Evolutionary conservation across 2,113 vertebrate species (phyloP).

Genomic region (Hucho hucho): DNA sequence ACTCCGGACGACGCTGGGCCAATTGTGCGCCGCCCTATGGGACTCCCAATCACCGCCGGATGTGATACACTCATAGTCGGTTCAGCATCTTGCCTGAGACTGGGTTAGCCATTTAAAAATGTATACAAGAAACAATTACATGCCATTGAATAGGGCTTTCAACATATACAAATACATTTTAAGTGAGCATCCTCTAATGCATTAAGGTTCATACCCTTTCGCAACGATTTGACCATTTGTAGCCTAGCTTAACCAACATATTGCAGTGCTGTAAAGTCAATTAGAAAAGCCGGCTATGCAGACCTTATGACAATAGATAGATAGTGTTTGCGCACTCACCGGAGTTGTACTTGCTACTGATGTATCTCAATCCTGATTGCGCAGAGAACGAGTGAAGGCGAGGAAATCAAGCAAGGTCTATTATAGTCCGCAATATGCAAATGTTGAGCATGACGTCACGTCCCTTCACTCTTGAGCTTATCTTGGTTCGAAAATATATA

Average conservation of each 20-base stretch:
- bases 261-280: not conserved
- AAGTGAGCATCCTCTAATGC: not conserved
- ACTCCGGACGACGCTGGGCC: no score
- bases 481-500: not conserved
- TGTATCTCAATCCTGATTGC: not conserved
- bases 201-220: not conserved
- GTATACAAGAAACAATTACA: no score
- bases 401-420: not conserved
- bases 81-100: no score
- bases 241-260: not conserved
- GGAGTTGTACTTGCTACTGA: not conserved
- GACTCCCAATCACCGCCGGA: no score
- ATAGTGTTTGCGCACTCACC: conserved; percentile 44
- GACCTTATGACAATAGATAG: not conserved
- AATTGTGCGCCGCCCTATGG: no score
- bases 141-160: no score
- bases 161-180: not conserved
- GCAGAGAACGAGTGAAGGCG: conserved; percentile 30
- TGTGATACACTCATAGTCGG: no score
- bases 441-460: conserved; percentile 41
- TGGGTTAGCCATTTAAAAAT: no score
- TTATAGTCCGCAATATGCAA: conserved; percentile 68
- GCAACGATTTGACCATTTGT: not conserved
- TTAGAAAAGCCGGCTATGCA: not conserved
- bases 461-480: not conserved